Evolutionary conservation across 2,888 invertebrate genomes (phyloP), one percentile per base, ranked within the genome.

Genomic region (Zonitis immaculata): DNA sequence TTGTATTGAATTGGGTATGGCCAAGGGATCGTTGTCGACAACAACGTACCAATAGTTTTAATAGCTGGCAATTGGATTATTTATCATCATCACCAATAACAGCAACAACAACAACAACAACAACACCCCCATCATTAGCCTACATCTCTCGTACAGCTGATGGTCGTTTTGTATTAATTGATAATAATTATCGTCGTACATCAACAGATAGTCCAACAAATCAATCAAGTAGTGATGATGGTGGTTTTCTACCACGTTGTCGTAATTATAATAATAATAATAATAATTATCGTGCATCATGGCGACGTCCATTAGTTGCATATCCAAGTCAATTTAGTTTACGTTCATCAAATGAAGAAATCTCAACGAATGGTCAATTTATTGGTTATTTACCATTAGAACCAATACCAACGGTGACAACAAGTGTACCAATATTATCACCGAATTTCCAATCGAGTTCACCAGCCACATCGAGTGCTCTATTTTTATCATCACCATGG

Each of bases 1-100:
- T 84, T 76, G 79, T 85, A 67, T 76, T 82, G 66, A 88, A 87
- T 77, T 87, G 87, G 87, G 82, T 87, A 72, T 87, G 87, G 87
- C 87, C 87, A 70, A 80, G 83, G 71, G 85, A 86, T 73, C 84
- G 87, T 56, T 87, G 86, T 68, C 78, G 77, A 60, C 39, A 39
- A 39, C 39, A 39, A 39, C 39, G 39, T 20, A 79, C 79, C 60
- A 80, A 79, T 59, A 63, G 71, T 69, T 65, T 76, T 60, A 64
- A 72, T 39, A 74, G 72, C 61, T 76, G 75, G 76, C 72, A 75
- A 60, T 74, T 76, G 52, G 75, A 75, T 66, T 76, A 70, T 20
- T 56, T 70, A 5, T 26, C 22, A 22, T 5, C 22, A n/a, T n/a
- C n/a, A n/a, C n/a, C n/a, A n/a, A n/a, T n/a, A n/a, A 14, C 30